These are phyloP conservation scores for Coelopa frigida DNA, from an alignment of 1,140 invertebrate genomes.

Conservation along the genomic window DNA sequence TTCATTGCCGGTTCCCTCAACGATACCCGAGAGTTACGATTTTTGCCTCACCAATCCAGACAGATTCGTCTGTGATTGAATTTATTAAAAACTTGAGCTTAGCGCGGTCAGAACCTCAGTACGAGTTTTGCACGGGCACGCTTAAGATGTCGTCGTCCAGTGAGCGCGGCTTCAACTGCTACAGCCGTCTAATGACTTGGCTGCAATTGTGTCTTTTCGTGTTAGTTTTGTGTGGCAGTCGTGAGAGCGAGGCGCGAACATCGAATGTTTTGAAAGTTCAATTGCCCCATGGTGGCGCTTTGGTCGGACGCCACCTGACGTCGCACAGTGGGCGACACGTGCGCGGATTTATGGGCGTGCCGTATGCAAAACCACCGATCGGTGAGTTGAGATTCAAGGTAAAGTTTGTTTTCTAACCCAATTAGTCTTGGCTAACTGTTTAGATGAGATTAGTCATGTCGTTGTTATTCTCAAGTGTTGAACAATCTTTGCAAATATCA, in stretches of 20 bases:
- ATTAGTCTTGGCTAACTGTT: too few species aligned
- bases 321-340: conserved; percentile 47
- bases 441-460: too few species aligned
- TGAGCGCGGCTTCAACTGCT: not conserved
- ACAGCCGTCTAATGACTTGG: not conserved
- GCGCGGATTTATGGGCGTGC: conserved; percentile 42
- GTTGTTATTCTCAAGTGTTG: too few species aligned
- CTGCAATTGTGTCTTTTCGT: not conserved
- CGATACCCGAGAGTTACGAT: too few species aligned
- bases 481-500: too few species aligned
- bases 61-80: too few species aligned
- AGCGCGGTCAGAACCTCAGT: conserved; percentile 1
- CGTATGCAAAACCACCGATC: conserved; percentile 54
- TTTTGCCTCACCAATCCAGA: too few species aligned
- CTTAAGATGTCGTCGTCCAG: conserved; percentile 5
- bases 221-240: not conserved
- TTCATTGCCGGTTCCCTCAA: too few species aligned
- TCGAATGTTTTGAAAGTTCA: conserved; percentile 32
- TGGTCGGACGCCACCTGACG: conserved; percentile 46
- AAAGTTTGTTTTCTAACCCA: too few species aligned
- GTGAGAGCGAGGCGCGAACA: conserved; percentile 16
- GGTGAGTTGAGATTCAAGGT: conserved; percentile 59
- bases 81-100: too few species aligned
- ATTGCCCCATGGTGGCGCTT: conserved; percentile 38
- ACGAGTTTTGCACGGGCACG: conserved; percentile 3